Conservation (phyloP, 2,113 vertebrate species). For the Labeo catla region DNA sequence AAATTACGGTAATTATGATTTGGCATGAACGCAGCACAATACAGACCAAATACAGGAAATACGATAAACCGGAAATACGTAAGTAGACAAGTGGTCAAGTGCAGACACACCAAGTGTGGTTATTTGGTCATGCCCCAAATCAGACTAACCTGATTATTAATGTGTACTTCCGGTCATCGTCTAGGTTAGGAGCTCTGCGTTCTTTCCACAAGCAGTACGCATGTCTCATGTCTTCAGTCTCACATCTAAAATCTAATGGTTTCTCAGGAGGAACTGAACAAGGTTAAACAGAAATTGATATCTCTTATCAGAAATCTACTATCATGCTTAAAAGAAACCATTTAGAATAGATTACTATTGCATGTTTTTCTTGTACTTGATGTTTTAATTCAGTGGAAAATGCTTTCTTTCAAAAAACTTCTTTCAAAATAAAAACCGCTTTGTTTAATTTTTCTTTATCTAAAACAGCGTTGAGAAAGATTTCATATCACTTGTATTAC, state of each 20-base stretch:
- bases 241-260: conserved; percentile 66
- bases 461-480: too few species aligned
- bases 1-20: too few species aligned
- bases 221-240: conserved; percentile 58
- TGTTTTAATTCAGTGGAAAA: neutral
- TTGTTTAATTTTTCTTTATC: too few species aligned
- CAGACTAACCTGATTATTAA: conserved; percentile 63
- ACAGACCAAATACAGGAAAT: neutral
- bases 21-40: too few species aligned
- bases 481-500: too few species aligned
- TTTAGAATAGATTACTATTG: neutral
- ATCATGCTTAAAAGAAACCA: neutral
- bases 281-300: neutral
- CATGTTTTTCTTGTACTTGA: neutral
- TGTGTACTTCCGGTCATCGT: neutral
- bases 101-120: neutral
- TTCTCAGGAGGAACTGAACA: conserved; percentile 66
- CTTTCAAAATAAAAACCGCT: neutral
- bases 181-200: neutral
- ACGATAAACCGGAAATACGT: neutral
- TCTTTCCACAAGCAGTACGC: conserved; percentile 64
- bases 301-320: neutral
- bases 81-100: neutral
- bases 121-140: neutral
- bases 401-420: neutral